Evolutionary conservation across 2,888 invertebrate genomes (phyloP).

Genomic region (Melanotus villosus): DNA sequence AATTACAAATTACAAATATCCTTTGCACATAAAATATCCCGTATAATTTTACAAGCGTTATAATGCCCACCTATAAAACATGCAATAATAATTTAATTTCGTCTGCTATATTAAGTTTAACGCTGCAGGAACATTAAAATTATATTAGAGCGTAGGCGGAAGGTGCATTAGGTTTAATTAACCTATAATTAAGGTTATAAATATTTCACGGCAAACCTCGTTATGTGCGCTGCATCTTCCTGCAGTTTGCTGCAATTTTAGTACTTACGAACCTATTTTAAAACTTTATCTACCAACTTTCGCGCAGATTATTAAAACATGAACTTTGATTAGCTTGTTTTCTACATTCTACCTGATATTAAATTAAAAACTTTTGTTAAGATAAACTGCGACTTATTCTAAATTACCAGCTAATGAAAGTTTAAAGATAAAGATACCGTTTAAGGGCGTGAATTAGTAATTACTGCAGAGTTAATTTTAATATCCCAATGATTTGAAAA

Average conservation of each 20-base stretch:
- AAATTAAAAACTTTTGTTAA: too few species aligned
- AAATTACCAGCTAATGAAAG: too few species aligned
- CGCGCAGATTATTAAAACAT: background rate
- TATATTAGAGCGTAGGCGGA: constrained; percentile 44
- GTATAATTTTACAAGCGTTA: constrained; percentile 10
- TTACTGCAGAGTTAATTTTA: too few species aligned
- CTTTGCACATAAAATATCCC: background rate
- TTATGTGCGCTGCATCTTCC: constrained; percentile 27
- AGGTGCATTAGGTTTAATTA: constrained; percentile 50
- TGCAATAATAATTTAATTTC: constrained; percentile 45
- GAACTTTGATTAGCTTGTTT: background rate
- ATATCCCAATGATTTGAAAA: too few species aligned
- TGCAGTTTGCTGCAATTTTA: constrained; percentile 19
- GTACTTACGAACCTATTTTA: background rate
- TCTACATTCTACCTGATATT: background rate
- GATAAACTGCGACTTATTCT: too few species aligned
- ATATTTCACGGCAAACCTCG: constrained; percentile 39
- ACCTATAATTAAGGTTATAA: constrained; percentile 48
- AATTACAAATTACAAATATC: background rate
- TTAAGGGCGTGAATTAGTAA: too few species aligned
- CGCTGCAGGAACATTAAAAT: constrained; percentile 48
- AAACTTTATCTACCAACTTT: background rate
- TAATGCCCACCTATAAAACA: constrained; percentile 32
- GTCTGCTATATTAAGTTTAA: constrained; percentile 44
- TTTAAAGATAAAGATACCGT: too few species aligned